phyloP scores from a whole-genome alignment of 2,797 vertebrate genomes.

The Sebastes iracundus region DNA sequence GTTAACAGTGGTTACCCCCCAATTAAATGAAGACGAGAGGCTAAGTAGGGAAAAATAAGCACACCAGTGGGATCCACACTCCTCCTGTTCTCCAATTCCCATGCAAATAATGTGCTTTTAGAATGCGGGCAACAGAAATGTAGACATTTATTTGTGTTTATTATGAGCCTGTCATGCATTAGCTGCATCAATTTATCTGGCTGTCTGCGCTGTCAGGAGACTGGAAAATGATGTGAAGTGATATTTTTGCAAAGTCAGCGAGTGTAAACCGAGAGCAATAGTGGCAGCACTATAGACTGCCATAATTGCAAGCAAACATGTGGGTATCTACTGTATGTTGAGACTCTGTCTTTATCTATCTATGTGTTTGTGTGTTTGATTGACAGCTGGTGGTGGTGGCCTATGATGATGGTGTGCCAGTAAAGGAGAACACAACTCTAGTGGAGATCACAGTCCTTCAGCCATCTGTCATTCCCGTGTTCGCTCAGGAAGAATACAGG shows the following conservation, averaged over 20 bases:
- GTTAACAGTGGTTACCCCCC: conserved; percentile 46
- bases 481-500: conserved; percentile 97
- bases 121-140: neutral
- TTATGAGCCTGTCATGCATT: conserved; percentile 5
- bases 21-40: conserved; percentile 56
- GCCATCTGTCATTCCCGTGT: conserved; percentile 95
- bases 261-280: neutral
- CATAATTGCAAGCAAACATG: neutral
- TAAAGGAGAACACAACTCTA: conserved; percentile 87
- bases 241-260: neutral
- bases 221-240: neutral
- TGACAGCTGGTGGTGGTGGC: conserved; percentile 91
- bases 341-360: neutral
- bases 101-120: conserved; percentile 33
- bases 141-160: conserved; percentile 22
- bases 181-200: conserved; percentile 1
- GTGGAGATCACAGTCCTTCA: conserved; percentile 95
- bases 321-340: neutral
- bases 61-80: conserved; percentile 23
- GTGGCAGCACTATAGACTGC: neutral
- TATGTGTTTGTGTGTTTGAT: conserved; percentile 25
- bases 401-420: conserved; percentile 92
- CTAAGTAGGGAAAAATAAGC: conserved; percentile 21
- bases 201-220: neutral
- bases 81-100: conserved; percentile 6